These are phyloP conservation scores for Diplazon laetatorius DNA, from an alignment of 2,888 invertebrate species.

Conservation along the genomic window DNA sequence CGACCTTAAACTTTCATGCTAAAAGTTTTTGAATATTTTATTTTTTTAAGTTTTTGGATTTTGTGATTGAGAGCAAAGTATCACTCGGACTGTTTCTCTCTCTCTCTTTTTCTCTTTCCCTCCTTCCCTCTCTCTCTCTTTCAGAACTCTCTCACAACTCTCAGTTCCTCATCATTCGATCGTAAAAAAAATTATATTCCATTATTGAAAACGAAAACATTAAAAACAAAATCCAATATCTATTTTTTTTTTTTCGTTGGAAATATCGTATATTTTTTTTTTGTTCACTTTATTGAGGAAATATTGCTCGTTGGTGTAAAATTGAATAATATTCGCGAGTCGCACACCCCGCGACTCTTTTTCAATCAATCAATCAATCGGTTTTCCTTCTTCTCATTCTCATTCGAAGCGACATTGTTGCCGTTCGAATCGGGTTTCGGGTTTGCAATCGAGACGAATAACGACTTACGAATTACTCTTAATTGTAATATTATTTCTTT, in stretches of 20 bases:
- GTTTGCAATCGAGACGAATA: too few species aligned
- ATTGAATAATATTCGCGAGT: constrained; percentile 26
- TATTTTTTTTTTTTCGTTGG: constrained; percentile 18
- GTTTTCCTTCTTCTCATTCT: constrained; percentile 6
- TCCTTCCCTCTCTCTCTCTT: constrained; percentile 3
- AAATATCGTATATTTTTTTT: constrained; percentile 20
- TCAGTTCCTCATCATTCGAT: constrained; percentile 5
- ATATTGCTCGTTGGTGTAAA: constrained; percentile 55
- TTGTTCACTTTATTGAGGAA: constrained; percentile 50
- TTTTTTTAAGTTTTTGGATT: constrained; percentile 35
- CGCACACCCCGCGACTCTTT: background rate
- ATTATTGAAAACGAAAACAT: constrained; percentile 37
- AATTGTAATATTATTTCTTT: constrained; percentile 63
- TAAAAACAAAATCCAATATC: too few species aligned
- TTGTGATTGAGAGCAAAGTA: constrained; percentile 33
- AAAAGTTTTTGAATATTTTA: constrained; percentile 40
- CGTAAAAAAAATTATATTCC: constrained; percentile 30
- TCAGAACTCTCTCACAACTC: constrained; percentile 7
- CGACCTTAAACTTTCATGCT: constrained; percentile 17
- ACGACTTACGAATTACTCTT: too few species aligned
- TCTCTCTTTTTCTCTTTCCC: background rate
- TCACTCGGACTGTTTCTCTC: background rate
- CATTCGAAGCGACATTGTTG: constrained; percentile 11
- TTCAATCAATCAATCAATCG: constrained; percentile 1
- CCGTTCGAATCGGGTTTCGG: too few species aligned